Evolutionary conservation across 2,888 invertebrate species (phyloP), one percentile per base, ranked within the genome.

Genomic region (Andrena fulva): DNA sequence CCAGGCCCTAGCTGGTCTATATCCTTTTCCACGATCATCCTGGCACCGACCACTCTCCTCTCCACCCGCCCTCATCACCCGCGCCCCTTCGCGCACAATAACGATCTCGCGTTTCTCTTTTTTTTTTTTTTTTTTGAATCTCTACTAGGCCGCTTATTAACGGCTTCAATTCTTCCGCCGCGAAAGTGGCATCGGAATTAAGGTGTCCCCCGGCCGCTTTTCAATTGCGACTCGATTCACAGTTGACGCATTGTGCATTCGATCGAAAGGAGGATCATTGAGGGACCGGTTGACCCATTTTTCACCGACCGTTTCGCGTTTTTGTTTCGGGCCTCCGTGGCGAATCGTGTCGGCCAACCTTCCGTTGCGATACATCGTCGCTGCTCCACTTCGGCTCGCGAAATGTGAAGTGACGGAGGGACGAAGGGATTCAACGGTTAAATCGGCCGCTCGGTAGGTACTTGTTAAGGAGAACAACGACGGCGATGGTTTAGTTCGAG

Each of bases 1-100:
- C 69, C 70, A 71, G 67, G 66, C 59, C 35, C 78, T 76, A 74
- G 59, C 69, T 72, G 84, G 66, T 72, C 78, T 69, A 80, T 69
- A 78, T 88, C 83, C 89, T 85, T 85, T 86, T 80, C 82, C 75
- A 54, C 79, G 72, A 84, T 83, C 79, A 70, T 83, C 83, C 83
- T 73, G 82, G 70, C 77, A 77, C 62, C 70, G 33, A 31, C 56
- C 67, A n/a, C 33, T 27, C 31, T 67, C 48, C 67, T 20, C 20
- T n/a, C 54, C 8, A 20, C 56, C 29, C 29, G 7, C 48, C 27
- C n/a, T 62, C 71, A 16, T 52, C 77, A 10, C 59, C 76, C 56
- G 62, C 73, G n/a, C 67, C 50, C 64, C 72, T 54, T 66, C 68
- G 20, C 54, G 1, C 56, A 20, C 54, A 68, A 75, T 76, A 76